These are phyloP conservation scores for Crocallis elinguaria DNA, from an alignment of 2,888 invertebrate genomes.

Conservation along the genomic window DNA sequence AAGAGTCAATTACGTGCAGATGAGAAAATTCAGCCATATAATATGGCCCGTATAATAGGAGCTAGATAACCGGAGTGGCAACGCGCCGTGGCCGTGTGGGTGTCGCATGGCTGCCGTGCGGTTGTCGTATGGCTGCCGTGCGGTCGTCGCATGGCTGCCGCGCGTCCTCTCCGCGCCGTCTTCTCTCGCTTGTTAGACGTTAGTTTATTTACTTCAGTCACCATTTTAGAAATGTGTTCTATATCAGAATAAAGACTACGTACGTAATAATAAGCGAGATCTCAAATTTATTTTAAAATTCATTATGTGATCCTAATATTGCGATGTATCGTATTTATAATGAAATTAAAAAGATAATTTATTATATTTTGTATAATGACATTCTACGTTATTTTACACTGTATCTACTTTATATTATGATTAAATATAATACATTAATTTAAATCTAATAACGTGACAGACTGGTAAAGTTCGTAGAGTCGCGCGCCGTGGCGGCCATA, in stretches of 20 bases:
- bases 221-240: conserved; percentile 81
- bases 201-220: conserved; percentile 78
- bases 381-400: conserved; percentile 84
- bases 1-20: conserved; percentile 37
- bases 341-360: conserved; percentile 80
- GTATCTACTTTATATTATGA: conserved; percentile 81
- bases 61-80: conserved; percentile 40
- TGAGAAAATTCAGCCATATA: conserved; percentile 34
- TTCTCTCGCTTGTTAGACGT: conserved; percentile 79
- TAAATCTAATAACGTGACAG: conserved; percentile 85
- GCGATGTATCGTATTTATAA: conserved; percentile 79
- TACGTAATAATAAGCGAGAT: conserved; percentile 85
- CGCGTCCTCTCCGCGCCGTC: conserved; percentile 40
- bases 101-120: conserved; percentile 29
- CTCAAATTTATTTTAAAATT: conserved; percentile 84
- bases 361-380: conserved; percentile 83
- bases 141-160: conserved; percentile 28
- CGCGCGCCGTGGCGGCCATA: conserved; percentile 83
- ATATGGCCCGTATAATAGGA: conserved; percentile 59
- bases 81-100: conserved; percentile 22
- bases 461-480: conserved; percentile 85
- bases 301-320: conserved; percentile 81
- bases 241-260: conserved; percentile 84
- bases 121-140: conserved; percentile 12
- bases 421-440: conserved; percentile 84